These are phyloP conservation scores for Amphiduros pacificus DNA, from an alignment of 2,888 invertebrate genomes.

Conservation along the genomic window DNA sequence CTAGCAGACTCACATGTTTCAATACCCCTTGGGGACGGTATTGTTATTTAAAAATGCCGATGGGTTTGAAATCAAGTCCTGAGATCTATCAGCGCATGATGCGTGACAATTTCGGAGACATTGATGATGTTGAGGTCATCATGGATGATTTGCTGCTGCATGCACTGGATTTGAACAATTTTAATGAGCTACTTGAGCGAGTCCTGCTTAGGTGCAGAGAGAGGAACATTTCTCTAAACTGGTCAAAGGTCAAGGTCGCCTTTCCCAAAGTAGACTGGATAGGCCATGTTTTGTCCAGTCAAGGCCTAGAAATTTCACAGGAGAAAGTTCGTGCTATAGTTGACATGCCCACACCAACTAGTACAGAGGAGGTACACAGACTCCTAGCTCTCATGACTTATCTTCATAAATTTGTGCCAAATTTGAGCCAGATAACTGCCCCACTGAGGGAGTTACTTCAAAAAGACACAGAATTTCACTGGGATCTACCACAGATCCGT, in stretches of 20 bases:
- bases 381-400: not conserved
- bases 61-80: not conserved
- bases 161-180: not conserved
- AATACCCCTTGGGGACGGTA: not conserved
- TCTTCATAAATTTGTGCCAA: not conserved
- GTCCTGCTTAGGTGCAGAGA: not conserved
- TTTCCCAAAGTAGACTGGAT: too few species aligned
- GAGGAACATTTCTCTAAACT: not conserved
- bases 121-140: not conserved
- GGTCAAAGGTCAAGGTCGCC: conserved; percentile 2
- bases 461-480: not conserved
- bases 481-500: not conserved
- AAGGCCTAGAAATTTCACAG: conserved; percentile 25
- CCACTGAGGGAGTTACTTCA: not conserved
- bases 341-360: conserved; percentile 25
- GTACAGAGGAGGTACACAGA: not conserved
- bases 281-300: conserved; percentile 24
- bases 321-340: conserved; percentile 25
- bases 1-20: not conserved
- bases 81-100: not conserved
- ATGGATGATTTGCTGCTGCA: conserved; percentile 6
- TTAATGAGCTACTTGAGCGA: not conserved
- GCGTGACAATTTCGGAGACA: not conserved
- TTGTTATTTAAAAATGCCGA: not conserved
- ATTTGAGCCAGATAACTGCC: not conserved